These are phyloP conservation scores for Leuctra nigra DNA, from an alignment of 2,888 invertebrate genomes.

Conservation along the genomic window DNA sequence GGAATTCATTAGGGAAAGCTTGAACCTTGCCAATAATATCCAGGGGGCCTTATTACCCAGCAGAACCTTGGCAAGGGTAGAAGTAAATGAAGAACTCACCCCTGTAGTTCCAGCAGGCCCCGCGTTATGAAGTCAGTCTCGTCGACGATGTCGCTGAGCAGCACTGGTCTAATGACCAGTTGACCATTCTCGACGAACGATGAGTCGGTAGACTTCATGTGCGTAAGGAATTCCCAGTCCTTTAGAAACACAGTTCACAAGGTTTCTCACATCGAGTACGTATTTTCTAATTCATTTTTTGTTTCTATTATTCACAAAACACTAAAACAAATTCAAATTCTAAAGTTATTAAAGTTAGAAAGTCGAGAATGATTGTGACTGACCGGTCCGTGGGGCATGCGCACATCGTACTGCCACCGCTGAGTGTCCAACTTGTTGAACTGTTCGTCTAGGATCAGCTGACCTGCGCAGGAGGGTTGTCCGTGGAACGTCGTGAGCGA, in stretches of 20 bases:
- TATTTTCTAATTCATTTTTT: too few relatives aligned
- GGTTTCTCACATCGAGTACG: too few relatives aligned
- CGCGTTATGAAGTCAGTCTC: conserved; percentile 31
- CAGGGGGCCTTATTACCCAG: too few relatives aligned
- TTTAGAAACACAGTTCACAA: too few relatives aligned
- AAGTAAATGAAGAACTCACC: conserved; percentile 34
- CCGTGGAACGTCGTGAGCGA: conserved; percentile 39
- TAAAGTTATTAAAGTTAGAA: too few relatives aligned
- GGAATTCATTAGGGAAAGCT: too few relatives aligned
- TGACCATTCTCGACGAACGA: conserved; percentile 31
- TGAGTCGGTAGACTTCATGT: neutral
- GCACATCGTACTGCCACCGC: conserved; percentile 25
- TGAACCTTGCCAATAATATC: too few relatives aligned
- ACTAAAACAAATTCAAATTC: too few relatives aligned
- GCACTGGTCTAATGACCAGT: conserved; percentile 32
- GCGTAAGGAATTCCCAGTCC: conserved; percentile 25
- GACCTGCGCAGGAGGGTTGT: conserved; percentile 42
- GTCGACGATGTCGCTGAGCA: conserved; percentile 35
- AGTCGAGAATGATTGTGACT: too few relatives aligned
- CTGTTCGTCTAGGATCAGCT: conserved; percentile 54
- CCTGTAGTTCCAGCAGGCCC: conserved; percentile 34
- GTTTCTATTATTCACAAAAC: too few relatives aligned
- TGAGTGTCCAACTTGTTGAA: conserved; percentile 43
- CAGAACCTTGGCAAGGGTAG: too few relatives aligned
- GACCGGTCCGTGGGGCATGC: conserved; percentile 25